phyloP scores from a whole-genome alignment of 1,140 invertebrate genomes.

The Bombus breviceps region DNA sequence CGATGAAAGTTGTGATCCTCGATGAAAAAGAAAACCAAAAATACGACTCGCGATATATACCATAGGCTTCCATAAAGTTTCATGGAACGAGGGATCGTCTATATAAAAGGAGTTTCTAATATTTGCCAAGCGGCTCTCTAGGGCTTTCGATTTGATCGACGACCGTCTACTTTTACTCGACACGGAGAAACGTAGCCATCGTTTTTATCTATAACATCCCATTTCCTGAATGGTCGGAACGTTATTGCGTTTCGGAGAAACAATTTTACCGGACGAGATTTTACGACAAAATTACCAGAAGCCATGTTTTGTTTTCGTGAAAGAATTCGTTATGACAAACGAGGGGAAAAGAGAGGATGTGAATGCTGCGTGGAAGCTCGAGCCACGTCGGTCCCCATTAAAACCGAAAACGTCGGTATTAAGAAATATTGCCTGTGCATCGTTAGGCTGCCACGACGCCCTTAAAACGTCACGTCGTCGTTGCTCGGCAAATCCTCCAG shows the following conservation, averaged over 20 bases:
- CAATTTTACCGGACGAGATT: background rate
- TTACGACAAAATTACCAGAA: too few relatives aligned
- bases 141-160: constrained; percentile 25
- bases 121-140: constrained; percentile 25
- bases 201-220: constrained; percentile 1
- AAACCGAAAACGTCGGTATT: constrained; percentile 15
- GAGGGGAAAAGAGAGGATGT: background rate
- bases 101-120: constrained; percentile 27
- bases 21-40: background rate
- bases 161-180: constrained; percentile 5
- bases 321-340: background rate
- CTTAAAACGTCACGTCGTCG: background rate
- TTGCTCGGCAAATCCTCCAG: background rate
- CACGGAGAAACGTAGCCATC: background rate
- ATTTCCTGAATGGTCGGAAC: background rate
- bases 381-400: background rate
- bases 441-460: background rate
- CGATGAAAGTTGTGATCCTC: constrained; percentile 24
- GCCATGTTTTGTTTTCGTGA: background rate
- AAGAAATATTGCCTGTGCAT: constrained; percentile 18
- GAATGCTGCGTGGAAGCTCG: too few relatives aligned
- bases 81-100: background rate
- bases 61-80: background rate
- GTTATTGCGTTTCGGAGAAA: background rate
- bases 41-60: background rate